Evolutionary conservation across 2,113 vertebrate species (phyloP).

Genomic region (Ammodytes marinus): DNA sequence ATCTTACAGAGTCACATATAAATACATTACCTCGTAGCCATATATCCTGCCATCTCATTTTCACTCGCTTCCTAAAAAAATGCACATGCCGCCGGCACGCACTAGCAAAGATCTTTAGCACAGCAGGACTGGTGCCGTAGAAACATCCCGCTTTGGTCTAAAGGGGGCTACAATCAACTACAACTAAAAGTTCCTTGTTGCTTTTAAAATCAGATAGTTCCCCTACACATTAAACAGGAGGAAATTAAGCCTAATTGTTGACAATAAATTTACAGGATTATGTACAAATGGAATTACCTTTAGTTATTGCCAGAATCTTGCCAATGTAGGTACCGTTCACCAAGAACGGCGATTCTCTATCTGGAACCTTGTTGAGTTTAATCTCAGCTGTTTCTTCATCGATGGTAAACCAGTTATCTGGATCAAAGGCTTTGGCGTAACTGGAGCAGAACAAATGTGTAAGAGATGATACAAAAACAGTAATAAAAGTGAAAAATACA

Average conservation of each 20-base stretch:
- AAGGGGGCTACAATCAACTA: too few species aligned
- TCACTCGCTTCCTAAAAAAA: too few species aligned
- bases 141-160: too few species aligned
- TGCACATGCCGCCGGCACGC: too few species aligned
- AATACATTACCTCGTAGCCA: too few species aligned
- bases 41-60: too few species aligned
- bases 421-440: constrained; percentile 90
- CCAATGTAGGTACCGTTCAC: constrained; percentile 88
- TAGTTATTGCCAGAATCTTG: constrained; percentile 88
- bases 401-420: constrained; percentile 89
- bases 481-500: neutral
- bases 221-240: neutral
- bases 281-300: constrained; percentile 81
- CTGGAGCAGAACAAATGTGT: constrained; percentile 70
- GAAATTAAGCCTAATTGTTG: neutral
- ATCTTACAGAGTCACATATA: too few species aligned
- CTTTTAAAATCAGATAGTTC: too few species aligned
- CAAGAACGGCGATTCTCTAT: constrained; percentile 87
- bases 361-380: constrained; percentile 87
- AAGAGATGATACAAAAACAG: neutral
- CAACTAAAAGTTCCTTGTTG: too few species aligned
- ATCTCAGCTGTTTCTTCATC: constrained; percentile 91
- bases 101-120: too few species aligned
- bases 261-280: neutral
- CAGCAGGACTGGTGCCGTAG: too few species aligned